Evolutionary conservation across 2,113 vertebrate species (phyloP).

Genomic region (Gracilinanus agilis): DNA sequence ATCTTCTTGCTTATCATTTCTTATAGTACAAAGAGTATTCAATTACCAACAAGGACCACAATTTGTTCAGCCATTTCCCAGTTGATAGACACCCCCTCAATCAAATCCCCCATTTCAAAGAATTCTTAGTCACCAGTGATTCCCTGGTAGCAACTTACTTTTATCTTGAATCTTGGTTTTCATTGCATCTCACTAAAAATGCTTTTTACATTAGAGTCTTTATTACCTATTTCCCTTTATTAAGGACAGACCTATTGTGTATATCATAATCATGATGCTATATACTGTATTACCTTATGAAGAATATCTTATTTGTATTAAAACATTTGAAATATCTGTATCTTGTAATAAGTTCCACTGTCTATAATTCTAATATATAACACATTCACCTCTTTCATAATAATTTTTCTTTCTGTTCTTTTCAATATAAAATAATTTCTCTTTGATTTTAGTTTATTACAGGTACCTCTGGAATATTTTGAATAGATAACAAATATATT

Average conservation of each 20-base stretch:
- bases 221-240: neutral
- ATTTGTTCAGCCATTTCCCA: too few species aligned
- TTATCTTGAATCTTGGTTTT: neutral
- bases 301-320: neutral
- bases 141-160: neutral
- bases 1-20: too few species aligned
- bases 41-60: too few species aligned
- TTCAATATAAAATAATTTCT: neutral
- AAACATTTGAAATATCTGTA: neutral
- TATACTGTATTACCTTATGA: neutral
- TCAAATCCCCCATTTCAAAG: neutral
- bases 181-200: neutral
- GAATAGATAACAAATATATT: neutral
- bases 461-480: neutral
- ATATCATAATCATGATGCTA: neutral
- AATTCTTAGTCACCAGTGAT: neutral
- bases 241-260: neutral
- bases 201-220: neutral
- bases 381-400: neutral
- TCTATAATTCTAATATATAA: neutral
- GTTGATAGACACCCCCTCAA: neutral
- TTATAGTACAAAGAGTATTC: too few species aligned
- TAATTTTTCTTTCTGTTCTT: neutral
- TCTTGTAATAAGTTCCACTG: neutral
- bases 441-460: neutral